These are phyloP conservation scores for Lutjanus argentimaculatus DNA, from an alignment of 2,797 vertebrate genomes.

Conservation along the genomic window DNA sequence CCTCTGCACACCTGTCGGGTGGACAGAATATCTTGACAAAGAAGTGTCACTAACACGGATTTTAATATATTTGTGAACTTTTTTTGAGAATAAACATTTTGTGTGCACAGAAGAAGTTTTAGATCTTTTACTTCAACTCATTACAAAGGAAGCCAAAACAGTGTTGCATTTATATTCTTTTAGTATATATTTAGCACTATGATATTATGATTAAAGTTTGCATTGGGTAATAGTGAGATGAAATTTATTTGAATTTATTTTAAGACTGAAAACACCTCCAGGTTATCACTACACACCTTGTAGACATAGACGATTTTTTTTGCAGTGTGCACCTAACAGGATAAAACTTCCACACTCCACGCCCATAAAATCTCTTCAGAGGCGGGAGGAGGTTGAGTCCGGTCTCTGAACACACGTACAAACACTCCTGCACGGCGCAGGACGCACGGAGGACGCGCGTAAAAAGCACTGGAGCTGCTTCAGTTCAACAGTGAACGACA, in stretches of 20 bases:
- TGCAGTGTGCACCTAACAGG: conserved; percentile 25
- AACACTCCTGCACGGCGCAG: conserved; percentile 59
- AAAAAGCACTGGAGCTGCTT: conserved; percentile 20
- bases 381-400: conserved; percentile 34
- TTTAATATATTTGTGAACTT: too few species aligned
- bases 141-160: too few species aligned
- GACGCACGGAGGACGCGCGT: conserved; percentile 53
- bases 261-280: not conserved
- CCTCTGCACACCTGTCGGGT: too few species aligned
- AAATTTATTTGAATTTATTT: not conserved
- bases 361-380: conserved; percentile 53
- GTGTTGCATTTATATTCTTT: too few species aligned
- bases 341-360: conserved; percentile 56
- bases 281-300: conserved; percentile 2
- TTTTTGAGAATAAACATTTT: too few species aligned
- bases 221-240: not conserved
- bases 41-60: too few species aligned
- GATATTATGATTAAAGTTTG: not conserved
- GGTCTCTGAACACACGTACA: conserved; percentile 28
- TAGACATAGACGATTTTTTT: conserved; percentile 1
- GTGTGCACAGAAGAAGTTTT: too few species aligned
- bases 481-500: not conserved
- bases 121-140: too few species aligned
- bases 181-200: not conserved
- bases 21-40: too few species aligned